Conservation (phyloP, 1,140 invertebrate genomes). For the Aphelinus atriplicis region DNA sequence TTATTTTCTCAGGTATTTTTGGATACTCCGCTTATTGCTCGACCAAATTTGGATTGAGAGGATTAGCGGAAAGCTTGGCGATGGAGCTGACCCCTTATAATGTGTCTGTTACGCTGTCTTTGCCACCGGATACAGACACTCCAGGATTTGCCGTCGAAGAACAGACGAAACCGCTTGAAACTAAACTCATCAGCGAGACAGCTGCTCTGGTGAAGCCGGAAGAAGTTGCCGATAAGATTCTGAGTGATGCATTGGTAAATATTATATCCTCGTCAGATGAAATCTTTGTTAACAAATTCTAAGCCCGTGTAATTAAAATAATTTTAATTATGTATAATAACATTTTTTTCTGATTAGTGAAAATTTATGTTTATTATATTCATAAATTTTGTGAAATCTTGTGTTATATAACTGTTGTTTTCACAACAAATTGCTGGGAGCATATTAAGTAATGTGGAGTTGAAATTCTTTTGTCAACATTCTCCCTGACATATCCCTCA, state of each 20-base stretch:
- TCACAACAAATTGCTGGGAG: too few species aligned
- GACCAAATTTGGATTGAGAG: slow-evolving; percentile 94
- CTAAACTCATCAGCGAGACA: slow-evolving; percentile 85
- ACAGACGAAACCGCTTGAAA: slow-evolving; percentile 87
- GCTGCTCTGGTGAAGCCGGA: slow-evolving; percentile 82
- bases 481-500: too few species aligned
- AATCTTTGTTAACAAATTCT: background rate
- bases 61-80: slow-evolving; percentile 90
- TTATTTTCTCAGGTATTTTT: slow-evolving; percentile 71
- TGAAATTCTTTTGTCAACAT: too few species aligned
- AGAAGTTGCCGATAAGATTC: slow-evolving; percentile 80
- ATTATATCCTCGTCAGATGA: background rate
- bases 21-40: slow-evolving; percentile 92
- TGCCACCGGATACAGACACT: slow-evolving; percentile 97
- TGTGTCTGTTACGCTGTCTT: slow-evolving; percentile 85
- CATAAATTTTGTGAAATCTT: too few species aligned
- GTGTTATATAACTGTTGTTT: too few species aligned
- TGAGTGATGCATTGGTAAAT: slow-evolving; percentile 84
- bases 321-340: too few species aligned
- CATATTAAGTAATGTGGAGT: too few species aligned
- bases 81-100: slow-evolving; percentile 91
- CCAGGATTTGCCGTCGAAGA: slow-evolving; percentile 92
- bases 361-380: too few species aligned
- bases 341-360: too few species aligned
- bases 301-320: background rate